Evolutionary conservation across 2,888 invertebrate species (phyloP), one percentile per base, ranked within the genome.

Genomic region (Arctia plantaginis): DNA sequence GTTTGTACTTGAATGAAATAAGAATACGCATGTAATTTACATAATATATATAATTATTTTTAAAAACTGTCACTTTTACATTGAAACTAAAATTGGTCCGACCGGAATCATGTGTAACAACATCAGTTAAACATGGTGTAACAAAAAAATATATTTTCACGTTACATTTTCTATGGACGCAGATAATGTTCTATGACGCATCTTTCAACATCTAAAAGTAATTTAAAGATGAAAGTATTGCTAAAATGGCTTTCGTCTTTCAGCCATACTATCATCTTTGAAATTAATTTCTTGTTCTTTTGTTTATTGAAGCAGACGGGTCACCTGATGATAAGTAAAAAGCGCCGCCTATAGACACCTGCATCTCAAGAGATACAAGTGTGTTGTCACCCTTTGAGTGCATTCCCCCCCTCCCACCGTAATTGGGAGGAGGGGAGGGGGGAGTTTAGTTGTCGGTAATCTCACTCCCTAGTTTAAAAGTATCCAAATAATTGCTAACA

Each of bases 11-110:
- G n/a, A n/a, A n/a, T n/a, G n/a, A 94, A 94, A 94, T 89, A 84
- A 90, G 71, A 70, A 20, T 59, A 62, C n/a, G 82, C 76, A 83
- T 90, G 87, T 93, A 92, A 92, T 94, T 94, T 94, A 95, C 94
- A 93, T 94, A 91, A 89, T 93, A 89, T 92, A n/a, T n/a, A 90
- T 91, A 91, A 93, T 92, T 92, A 93, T 91, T 93, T 94, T 93
- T 92, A 91, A 91, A 94, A 93, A 92, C 91, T 93, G 93, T 90
- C 90, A 89, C 88, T 90, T 93, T 85, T 91, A 89, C 91, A 90
- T 90, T 86, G 88, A 94, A 95, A 94, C 78, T 88, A 88, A 92
- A 95, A 91, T 93, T 93, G 93, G 94, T 93, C 94, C 92, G 91
- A 94, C 91, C 93, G 88, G 88, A 88, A 91, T 91, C 91, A 90